phyloP scores from a whole-genome alignment of 2,888 invertebrate genomes.

The Ditylenchus weischeri region DNA sequence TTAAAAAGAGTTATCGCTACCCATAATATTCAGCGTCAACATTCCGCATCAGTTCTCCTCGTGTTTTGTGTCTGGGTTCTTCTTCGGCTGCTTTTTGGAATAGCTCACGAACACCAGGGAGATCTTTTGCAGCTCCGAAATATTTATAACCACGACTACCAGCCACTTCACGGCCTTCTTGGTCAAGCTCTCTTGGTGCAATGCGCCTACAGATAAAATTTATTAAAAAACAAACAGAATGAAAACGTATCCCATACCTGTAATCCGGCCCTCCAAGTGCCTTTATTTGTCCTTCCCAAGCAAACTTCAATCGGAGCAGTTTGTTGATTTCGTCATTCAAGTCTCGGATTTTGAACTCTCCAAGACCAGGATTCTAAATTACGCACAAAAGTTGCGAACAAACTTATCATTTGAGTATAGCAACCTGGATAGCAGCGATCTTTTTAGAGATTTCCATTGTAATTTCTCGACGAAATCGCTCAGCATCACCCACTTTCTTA shows the following conservation, averaged over 20 bases:
- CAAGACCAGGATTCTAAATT: conserved; percentile 73
- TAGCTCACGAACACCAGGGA: conserved; percentile 92
- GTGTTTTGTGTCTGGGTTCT: conserved; percentile 63
- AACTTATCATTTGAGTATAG: conserved; percentile 11
- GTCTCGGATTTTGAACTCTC: conserved; percentile 94
- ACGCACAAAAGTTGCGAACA: conserved; percentile 3
- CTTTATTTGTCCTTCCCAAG: conserved; percentile 90
- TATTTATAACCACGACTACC: conserved; percentile 95
- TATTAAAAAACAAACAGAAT: conserved; percentile 65
- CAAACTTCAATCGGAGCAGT: conserved; percentile 74
- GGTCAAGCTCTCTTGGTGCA: conserved; percentile 71
- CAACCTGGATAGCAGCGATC: conserved; percentile 88
- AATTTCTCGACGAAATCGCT: conserved; percentile 78
- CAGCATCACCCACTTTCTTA: conserved; percentile 82
- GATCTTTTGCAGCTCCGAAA: conserved; percentile 66
- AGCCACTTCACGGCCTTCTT: conserved; percentile 89
- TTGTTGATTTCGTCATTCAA: conserved; percentile 99
- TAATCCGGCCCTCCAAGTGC: conserved; percentile 88
- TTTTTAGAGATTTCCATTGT: conserved; percentile 95
- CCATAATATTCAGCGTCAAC: conserved; percentile 99
- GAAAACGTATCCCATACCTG: conserved; percentile 33
- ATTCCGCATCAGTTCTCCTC: conserved; percentile 93
- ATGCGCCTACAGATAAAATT: conserved; percentile 44
- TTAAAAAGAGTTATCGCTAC: too few relatives aligned
- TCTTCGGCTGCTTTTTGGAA: conserved; percentile 69